Percentiles rank a stretch among this genome's conserved stretches.
phyloP scores from a whole-genome alignment of 2,888 invertebrate genomes.

The Cosmorhoe ocellata region DNA sequence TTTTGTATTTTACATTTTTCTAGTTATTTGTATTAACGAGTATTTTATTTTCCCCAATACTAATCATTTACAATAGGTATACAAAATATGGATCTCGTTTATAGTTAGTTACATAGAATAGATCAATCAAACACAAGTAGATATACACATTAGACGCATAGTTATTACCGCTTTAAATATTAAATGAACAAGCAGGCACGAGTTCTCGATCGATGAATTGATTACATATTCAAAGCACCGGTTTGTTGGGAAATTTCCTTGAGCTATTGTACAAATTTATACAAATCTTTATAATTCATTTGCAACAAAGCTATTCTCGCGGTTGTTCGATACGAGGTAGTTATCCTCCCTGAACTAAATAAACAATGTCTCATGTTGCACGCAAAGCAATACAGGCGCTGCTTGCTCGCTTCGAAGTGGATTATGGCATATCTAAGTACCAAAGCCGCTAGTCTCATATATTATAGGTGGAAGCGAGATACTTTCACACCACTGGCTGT shows the following conservation, averaged over 20 bases:
- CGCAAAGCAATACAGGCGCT: constrained; percentile 36
- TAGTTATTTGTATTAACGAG: neutral
- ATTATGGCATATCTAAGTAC: constrained; percentile 13
- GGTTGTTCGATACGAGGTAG: constrained; percentile 24
- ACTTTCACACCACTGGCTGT: constrained; percentile 1
- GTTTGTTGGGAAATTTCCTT: constrained; percentile 42
- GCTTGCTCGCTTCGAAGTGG: constrained; percentile 1
- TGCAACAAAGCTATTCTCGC: constrained; percentile 20
- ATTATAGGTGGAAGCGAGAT: constrained; percentile 9
- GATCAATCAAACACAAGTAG: neutral
- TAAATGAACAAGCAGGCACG: constrained; percentile 18
- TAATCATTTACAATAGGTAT: too few relatives aligned
- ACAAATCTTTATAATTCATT: constrained; percentile 19
- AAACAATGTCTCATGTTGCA: constrained; percentile 66
- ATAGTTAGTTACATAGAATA: neutral
- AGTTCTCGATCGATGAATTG: constrained; percentile 8
- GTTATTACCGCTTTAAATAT: constrained; percentile 20
- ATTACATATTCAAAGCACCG: constrained; percentile 25
- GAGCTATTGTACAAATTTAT: constrained; percentile 33
- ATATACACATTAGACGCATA: constrained; percentile 5
- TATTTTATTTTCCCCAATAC: too few relatives aligned
- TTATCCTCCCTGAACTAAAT: constrained; percentile 56
- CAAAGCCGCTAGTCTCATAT: constrained; percentile 2
- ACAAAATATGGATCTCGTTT: too few relatives aligned
- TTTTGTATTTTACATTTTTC: too few relatives aligned